Base-by-base conservation (phyloP, 2,888 invertebrate genomes). In the Entomobrya proxima region DNA sequence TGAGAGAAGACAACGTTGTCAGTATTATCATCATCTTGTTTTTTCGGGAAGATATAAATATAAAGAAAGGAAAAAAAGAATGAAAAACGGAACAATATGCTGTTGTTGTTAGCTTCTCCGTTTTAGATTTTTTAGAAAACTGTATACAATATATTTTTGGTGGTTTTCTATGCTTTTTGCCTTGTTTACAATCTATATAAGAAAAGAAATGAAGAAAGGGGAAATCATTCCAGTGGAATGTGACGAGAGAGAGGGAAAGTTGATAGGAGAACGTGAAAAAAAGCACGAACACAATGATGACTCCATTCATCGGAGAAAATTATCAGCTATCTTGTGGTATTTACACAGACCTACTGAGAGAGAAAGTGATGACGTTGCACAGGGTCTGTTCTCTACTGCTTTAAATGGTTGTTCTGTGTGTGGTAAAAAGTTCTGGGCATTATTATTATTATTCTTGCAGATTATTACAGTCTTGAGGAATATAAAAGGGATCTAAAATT, bases 81-180 rank as follows among this genome's bases (percentile, higher is more conserved):
- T 15, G 27, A 47, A 44, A 47, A 72, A 72, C 30, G 24, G 47
- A 47, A 72, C 47, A 72, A 72, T 72, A 72, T 44, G 69, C 27
- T 72, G 30, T 40, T 47, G n/a, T 40, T 67, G 24, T 67, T 24
- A 24, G 40, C n/a, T n/a, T n/a, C n/a, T n/a, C n/a, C n/a, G n/a
- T n/a, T n/a, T n/a, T n/a, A n/a, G n/a, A n/a, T n/a, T n/a, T n/a
- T n/a, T n/a, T n/a, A n/a, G n/a, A n/a, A n/a, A n/a, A n/a, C n/a
- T n/a, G n/a, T n/a, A n/a, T n/a, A n/a, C n/a, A n/a, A n/a, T n/a
- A n/a, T n/a, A n/a, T n/a, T n/a, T n/a, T n/a, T n/a, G n/a, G n/a
- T n/a, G n/a, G n/a, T n/a, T n/a, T n/a, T n/a, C n/a, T n/a, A n/a
- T n/a, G n/a, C n/a, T n/a, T n/a, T n/a, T n/a, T n/a, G n/a, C n/a